These are phyloP conservation scores for Melanotaenia boesemani DNA, from an alignment of 2,797 vertebrate genomes.

Conservation along the genomic window DNA sequence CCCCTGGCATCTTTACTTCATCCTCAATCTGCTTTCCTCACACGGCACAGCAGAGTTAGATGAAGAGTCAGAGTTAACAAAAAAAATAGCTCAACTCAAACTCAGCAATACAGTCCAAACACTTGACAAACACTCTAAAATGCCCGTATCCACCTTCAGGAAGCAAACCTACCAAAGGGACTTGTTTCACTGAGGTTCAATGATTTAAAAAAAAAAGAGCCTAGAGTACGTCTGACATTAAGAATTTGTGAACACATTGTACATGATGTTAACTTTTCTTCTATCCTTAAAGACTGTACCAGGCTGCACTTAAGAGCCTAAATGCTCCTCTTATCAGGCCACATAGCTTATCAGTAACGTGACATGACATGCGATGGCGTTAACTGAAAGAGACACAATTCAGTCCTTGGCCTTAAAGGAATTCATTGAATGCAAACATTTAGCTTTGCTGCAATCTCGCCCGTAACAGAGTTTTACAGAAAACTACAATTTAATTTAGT, in stretches of 20 bases:
- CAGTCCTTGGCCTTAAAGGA: background rate
- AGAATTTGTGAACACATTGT: background rate
- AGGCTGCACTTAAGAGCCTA: background rate
- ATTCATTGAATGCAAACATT: background rate
- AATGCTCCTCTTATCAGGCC: conserved; percentile 5
- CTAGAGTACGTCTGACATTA: background rate
- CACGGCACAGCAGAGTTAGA: too few species aligned
- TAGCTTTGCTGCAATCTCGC: background rate
- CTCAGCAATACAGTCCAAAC: background rate
- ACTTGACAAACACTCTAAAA: background rate
- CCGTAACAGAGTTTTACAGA: background rate
- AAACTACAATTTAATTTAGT: background rate
- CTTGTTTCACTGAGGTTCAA: background rate
- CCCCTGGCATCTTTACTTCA: too few species aligned
- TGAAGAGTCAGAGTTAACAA: too few species aligned
- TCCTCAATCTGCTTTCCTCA: too few species aligned
- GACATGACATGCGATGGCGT: background rate
- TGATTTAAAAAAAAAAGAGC: background rate
- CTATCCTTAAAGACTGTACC: background rate
- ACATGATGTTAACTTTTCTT: fast-evolving
- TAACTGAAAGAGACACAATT: background rate
- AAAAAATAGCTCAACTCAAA: background rate
- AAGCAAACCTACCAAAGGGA: background rate
- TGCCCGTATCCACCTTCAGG: background rate
- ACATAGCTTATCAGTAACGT: background rate